Evolutionary conservation across 2,113 vertebrate species (phyloP).

Genomic region (Hemiscyllium ocellatum): DNA sequence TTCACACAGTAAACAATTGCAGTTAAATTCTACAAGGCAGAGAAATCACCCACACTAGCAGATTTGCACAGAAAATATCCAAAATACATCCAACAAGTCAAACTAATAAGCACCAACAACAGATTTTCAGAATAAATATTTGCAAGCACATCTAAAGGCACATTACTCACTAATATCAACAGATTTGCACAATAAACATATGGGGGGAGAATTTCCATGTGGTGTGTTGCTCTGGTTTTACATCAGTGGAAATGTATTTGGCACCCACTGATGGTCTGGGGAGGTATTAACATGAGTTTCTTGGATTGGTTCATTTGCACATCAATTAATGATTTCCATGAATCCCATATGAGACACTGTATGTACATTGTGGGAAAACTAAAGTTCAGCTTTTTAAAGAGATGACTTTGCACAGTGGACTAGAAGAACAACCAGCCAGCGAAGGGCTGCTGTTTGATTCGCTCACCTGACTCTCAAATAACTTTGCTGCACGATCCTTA

Average conservation of each 20-base stretch:
- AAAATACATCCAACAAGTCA: slow-evolving; percentile 36
- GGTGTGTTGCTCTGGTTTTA: not conserved
- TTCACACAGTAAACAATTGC: not conserved
- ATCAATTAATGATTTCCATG: no score
- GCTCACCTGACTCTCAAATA: not conserved
- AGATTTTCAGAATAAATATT: slow-evolving; percentile 36
- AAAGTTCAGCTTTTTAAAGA: not conserved
- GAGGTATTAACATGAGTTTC: not conserved
- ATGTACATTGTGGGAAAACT: not conserved
- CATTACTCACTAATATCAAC: slow-evolving; percentile 35
- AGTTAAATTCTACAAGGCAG: slow-evolving; percentile 23
- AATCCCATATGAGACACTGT: not conserved
- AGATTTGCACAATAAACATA: slow-evolving; percentile 25
- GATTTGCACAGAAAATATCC: slow-evolving; percentile 30
- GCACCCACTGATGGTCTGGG: not conserved
- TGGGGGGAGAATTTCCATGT: not conserved
- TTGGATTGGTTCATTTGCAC: not conserved
- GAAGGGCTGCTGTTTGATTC: not conserved
- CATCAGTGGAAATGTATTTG: slow-evolving; percentile 8
- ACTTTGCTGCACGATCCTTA: not conserved
- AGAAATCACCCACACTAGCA: slow-evolving; percentile 22
- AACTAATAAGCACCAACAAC: slow-evolving; percentile 34
- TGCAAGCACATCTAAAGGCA: slow-evolving; percentile 32
- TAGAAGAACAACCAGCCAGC: not conserved
- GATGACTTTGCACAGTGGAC: not conserved